A percentile compares a stretch with the other conserved stretches of the same genome.
Conservation (phyloP, 2,888 invertebrate genomes). For the Mythimna impura region DNA sequence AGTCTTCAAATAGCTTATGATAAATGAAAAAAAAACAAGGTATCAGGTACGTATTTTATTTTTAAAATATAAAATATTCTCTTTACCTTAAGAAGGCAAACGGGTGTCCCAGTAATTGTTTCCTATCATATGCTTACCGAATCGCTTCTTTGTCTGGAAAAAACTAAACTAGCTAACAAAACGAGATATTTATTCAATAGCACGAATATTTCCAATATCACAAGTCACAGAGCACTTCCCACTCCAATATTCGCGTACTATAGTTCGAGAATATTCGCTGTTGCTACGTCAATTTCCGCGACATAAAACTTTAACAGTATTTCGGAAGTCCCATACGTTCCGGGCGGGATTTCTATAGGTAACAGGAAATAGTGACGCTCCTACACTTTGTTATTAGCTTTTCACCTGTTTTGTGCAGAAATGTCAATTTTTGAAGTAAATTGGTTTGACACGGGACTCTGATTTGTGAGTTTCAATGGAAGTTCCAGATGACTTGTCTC, state of each 20-base stretch:
- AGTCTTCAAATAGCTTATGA: neutral
- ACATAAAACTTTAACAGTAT: slow-evolving; percentile 48
- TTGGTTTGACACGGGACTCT: neutral
- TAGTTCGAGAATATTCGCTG: slow-evolving; percentile 13
- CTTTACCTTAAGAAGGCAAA: neutral
- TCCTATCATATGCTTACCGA: too few species aligned
- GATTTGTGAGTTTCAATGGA: neutral
- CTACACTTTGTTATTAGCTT: slow-evolving; percentile 24
- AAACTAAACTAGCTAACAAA: neutral
- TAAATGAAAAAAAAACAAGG: neutral
- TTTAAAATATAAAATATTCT: neutral
- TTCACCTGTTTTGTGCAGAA: neutral
- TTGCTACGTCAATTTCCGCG: slow-evolving; percentile 29
- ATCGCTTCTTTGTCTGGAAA: too few species aligned
- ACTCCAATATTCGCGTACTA: neutral
- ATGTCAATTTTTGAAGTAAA: neutral
- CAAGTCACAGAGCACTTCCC: neutral
- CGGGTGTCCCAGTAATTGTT: neutral
- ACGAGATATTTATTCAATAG: neutral
- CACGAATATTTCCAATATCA: slow-evolving; percentile 1
- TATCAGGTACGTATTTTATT: neutral
- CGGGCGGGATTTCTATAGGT: slow-evolving; percentile 16
- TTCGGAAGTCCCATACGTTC: slow-evolving; percentile 20
- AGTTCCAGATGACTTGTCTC: neutral
- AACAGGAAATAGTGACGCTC: slow-evolving; percentile 24